phyloP scores from a whole-genome alignment of 2,113 vertebrate species.

The Caranx melampygus region DNA sequence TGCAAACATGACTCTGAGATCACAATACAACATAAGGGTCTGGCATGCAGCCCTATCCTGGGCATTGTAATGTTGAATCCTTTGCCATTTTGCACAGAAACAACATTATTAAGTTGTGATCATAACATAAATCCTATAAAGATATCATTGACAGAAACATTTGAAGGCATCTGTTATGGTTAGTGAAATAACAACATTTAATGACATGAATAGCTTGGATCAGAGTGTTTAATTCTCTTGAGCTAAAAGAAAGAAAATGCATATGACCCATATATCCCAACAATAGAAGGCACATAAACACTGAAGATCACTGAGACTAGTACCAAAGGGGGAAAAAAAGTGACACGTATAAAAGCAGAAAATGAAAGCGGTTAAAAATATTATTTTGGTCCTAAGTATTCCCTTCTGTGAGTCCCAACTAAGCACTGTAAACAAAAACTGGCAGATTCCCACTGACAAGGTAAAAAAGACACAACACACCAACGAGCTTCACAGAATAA shows the following conservation, averaged over 20 bases:
- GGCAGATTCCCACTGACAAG: not conserved
- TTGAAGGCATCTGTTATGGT: not conserved
- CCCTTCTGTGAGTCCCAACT: not conserved
- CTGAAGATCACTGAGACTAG: not conserved
- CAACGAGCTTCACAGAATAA: not conserved
- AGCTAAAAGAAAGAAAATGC: conserved; percentile 43
- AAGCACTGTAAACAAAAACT: conserved; percentile 10
- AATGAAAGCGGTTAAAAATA: conserved; percentile 39
- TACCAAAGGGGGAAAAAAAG: not conserved
- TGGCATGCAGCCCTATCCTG: not conserved
- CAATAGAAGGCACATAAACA: conserved; percentile 11
- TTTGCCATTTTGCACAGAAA: not conserved
- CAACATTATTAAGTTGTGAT: not conserved
- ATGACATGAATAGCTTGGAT: conserved; percentile 18
- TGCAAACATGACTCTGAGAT: no score
- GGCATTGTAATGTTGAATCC: not conserved
- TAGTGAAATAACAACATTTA: not conserved
- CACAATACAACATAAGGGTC: no score
- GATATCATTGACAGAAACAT: not conserved
- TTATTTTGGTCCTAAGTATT: conserved; percentile 20
- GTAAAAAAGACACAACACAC: not conserved
- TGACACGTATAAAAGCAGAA: conserved; percentile 24
- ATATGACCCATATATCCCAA: not conserved
- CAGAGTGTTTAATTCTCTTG: conserved; percentile 76
- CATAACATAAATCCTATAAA: not conserved